Evolutionary conservation across 2,888 invertebrate species (phyloP), one percentile per base, ranked within the genome.

Genomic region (Megamerina dolium): DNA sequence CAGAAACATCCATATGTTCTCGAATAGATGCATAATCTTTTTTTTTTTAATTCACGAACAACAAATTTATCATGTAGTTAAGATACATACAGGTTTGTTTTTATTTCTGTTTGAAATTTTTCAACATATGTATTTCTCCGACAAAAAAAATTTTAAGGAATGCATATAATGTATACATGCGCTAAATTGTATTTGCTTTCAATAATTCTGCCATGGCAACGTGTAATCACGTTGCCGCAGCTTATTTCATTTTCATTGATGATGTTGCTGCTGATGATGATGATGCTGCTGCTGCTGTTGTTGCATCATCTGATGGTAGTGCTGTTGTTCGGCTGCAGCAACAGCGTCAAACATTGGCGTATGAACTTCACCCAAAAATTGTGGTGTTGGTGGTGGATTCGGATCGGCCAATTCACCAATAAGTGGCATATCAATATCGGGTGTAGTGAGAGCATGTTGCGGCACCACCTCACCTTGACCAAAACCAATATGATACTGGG

Each of bases 331-430:
- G 37, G 63, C 65, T 31, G 62, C 65, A 21, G 65, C 63, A 23
- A 61, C 63, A 1, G 66, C 66, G 55, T 66, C 66, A 41, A 66
- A 66, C 66, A 66, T 66, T 19, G 65, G 65, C 2, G 66, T 66
- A 41, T 66, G 66, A 3, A 66, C 66, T 38, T 66, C 65, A 5
- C 66, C 65, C 3, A 65, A 48, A 48, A 65, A 65, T 43, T 66
- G 66, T 4, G 65, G 64, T 4, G 65, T 65, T 32, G 62, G 57
- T 8, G 65, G 66, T 6, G 66, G 62, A 54, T 64, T 65, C 0
- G 65, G 66, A 38, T 65, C 65, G 20, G 66, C 48, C 27, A 65
- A 41, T 33, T 65, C 65, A 1, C 65, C 65, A 43, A 66, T 65
- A 2, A 65, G 42, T 2, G 65, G 65, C 65, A 65, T 65, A 45